Evolutionary conservation across 2,797 vertebrate species (phyloP).

Genomic region (Cercopithecus petaurista): DNA sequence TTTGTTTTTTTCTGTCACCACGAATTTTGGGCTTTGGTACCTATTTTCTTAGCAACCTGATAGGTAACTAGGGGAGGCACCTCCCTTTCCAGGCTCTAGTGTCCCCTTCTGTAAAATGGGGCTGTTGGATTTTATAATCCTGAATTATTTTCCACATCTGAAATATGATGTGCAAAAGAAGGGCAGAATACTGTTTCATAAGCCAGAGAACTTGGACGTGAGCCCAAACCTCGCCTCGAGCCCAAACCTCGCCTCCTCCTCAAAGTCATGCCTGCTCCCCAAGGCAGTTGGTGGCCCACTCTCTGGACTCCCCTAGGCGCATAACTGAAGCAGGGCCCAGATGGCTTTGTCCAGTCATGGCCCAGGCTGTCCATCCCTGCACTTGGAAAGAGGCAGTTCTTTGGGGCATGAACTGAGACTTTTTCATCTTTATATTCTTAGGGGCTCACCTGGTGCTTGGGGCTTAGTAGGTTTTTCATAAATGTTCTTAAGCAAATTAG

Average conservation of each 20-base stretch:
- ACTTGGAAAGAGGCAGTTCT: neutral
- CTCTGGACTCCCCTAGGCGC: accelerated
- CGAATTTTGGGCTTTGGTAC: neutral
- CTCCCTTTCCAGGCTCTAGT: neutral
- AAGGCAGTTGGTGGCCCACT: neutral
- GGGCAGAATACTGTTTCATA: accelerated
- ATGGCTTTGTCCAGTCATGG: neutral
- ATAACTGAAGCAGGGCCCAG: neutral
- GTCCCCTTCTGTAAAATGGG: neutral
- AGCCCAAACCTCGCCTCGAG: accelerated
- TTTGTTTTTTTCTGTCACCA: too few species aligned
- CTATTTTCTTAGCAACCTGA: neutral
- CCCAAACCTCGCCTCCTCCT: accelerated
- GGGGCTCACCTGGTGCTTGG: neutral
- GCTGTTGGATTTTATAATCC: neutral
- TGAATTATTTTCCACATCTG: neutral
- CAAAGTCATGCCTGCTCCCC: neutral
- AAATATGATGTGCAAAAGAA: neutral
- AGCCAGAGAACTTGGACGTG: neutral
- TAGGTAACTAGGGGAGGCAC: neutral
- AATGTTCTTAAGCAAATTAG: neutral
- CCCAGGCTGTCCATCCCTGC: neutral
- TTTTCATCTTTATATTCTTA: neutral
- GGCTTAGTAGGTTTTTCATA: neutral
- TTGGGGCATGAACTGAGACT: neutral